Base-by-base conservation (phyloP, 2,797 vertebrate species). In the Pangasius larnaudii region DNA sequence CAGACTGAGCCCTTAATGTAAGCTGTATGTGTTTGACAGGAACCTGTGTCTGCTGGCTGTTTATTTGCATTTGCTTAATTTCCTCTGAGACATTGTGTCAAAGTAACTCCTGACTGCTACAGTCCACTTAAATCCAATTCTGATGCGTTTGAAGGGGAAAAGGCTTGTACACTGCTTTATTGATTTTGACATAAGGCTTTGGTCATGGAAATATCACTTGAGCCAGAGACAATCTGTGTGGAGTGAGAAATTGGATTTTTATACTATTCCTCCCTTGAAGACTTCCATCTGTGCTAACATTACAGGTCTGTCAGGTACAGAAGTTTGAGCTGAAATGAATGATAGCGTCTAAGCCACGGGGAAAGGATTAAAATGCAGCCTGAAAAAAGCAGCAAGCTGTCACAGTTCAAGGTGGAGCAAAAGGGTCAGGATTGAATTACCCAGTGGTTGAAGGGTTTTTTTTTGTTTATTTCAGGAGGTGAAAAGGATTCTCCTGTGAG, bases 51-150 rank as follows among this genome's bases (percentile, higher is more conserved):
- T 84, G 88, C 86, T 90, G 69, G 89, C 89, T 91, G 18, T 90
- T 90, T 69, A 87, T 89, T 89, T 91, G 85, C 92, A 92, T 93
- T 93, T 27, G 46, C 91, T 90, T 91, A 74, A 88, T 92, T 88
- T 87, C 81, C 90, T 88, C 88, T 65, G 87, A 89, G 92, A 83
- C 39, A 71, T 88, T 90, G 78, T 91, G 91, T 88, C 90, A 89
- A 49, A 59, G 80, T 88, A 90, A 86, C 90, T 91, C 51, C 74
- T 88, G 78, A 79, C 49, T 80, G 83, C 46, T 18, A 51, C 69
- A 63, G 59, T 22, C 24, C 33, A 39, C 39, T 59, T 83, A 58
- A 69, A 74, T 24, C 85, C 24, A 75, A 63, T 87, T n/a, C 71
- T 81, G 36, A 42, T 61, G 36, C 56, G 9, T 63, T 67, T 42